Conservation (phyloP, 2,888 invertebrate species). For the Plutella xylostella region DNA sequence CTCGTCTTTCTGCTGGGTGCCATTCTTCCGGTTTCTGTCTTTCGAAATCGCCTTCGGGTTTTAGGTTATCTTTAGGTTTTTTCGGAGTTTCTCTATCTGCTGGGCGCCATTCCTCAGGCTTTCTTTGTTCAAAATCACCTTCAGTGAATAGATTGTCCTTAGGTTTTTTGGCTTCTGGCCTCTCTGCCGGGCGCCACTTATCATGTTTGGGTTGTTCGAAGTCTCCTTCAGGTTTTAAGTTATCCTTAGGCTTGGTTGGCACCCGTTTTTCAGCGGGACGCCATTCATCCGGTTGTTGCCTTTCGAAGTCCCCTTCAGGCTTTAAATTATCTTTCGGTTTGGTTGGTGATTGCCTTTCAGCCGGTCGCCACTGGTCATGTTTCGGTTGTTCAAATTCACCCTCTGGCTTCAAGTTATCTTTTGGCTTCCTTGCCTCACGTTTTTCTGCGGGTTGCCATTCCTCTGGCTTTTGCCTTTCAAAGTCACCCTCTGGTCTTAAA, state of each 20-base stretch:
- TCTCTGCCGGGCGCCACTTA: constrained; percentile 30
- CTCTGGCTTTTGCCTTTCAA: constrained; percentile 42
- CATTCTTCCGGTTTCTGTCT: constrained; percentile 33
- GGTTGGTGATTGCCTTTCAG: constrained; percentile 26
- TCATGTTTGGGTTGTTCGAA: constrained; percentile 50
- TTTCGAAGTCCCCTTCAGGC: constrained; percentile 67
- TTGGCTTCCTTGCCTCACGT: constrained; percentile 22
- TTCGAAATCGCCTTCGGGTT: constrained; percentile 70
- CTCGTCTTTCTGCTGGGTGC: constrained; percentile 44
- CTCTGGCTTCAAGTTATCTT: constrained; percentile 40
- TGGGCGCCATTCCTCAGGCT: constrained; percentile 32
- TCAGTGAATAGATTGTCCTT: constrained; percentile 63
- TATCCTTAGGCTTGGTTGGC: constrained; percentile 29
- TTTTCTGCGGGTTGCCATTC: constrained; percentile 40
- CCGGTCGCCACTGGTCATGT: constrained; percentile 26
- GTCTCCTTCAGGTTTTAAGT: constrained; percentile 69
- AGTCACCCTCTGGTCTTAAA: constrained; percentile 64
- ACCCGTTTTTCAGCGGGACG: constrained; percentile 33
- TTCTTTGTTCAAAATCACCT: constrained; percentile 59
- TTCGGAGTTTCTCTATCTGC: constrained; percentile 29
- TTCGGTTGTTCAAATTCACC: constrained; percentile 50
- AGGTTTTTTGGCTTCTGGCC: constrained; percentile 37
- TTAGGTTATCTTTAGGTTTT: constrained; percentile 46
- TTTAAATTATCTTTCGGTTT: constrained; percentile 55
- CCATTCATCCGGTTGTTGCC: constrained; percentile 35